Percentiles rank a stretch among this genome's conserved stretches.
phyloP scores from a whole-genome alignment of 2,797 vertebrate genomes.

The Gorsachius magnificus region DNA sequence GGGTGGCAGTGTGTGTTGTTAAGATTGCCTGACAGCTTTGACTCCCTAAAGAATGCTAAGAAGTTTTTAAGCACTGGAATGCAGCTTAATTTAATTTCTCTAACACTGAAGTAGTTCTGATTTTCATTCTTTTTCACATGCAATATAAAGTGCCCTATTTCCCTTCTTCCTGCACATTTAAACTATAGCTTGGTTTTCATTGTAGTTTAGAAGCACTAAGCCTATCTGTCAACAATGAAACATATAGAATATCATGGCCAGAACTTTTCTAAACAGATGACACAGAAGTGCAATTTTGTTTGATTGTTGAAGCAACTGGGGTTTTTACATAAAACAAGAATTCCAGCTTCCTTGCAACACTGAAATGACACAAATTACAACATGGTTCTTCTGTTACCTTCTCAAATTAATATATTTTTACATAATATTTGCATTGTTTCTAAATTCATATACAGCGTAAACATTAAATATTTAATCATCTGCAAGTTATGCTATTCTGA shows the following conservation, averaged over 20 bases:
- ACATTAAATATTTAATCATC: neutral
- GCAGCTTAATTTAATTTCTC: neutral
- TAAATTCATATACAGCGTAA: neutral
- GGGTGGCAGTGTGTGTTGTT: neutral
- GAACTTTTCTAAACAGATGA: neutral
- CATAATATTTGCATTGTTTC: neutral
- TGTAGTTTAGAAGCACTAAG: neutral
- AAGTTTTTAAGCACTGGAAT: neutral
- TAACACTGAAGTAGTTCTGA: neutral
- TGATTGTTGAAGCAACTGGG: neutral
- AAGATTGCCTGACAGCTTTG: neutral
- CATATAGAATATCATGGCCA: neutral
- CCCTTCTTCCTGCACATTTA: neutral
- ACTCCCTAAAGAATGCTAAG: neutral
- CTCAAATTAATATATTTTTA: neutral
- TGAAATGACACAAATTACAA: neutral
- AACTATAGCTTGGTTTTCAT: neutral
- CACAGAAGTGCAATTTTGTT: neutral
- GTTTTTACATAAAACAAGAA: neutral
- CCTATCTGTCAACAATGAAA: neutral
- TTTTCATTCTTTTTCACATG: neutral
- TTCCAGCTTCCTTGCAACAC: neutral
- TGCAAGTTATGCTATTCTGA: neutral
- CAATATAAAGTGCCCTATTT: neutral
- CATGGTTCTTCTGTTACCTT: neutral